Percentiles rank a stretch among this genome's conserved stretches.
phyloP scores from a whole-genome alignment of 2,797 vertebrate genomes.

The Nannoperca australis region DNA sequence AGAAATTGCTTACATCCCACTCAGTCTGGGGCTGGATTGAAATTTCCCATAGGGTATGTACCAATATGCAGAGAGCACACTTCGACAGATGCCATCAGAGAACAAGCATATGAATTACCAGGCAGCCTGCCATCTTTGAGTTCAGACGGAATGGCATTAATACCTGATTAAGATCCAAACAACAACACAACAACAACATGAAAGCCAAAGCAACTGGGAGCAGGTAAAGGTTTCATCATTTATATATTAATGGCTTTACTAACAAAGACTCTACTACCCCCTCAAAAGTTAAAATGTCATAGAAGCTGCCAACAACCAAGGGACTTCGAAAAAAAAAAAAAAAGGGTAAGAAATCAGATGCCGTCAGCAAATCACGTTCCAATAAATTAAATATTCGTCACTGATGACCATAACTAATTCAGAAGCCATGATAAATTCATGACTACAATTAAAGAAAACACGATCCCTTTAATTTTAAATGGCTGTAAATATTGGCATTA shows the following conservation, averaged over 20 bases:
- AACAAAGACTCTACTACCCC: constrained; percentile 85
- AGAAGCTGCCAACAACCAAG: constrained; percentile 82
- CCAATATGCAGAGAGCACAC: constrained; percentile 89
- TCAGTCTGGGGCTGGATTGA: constrained; percentile 87
- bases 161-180: constrained; percentile 90
- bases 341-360: constrained; percentile 71
- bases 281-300: constrained; percentile 85
- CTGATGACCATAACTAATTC: constrained; percentile 89
- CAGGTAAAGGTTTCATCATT: constrained; percentile 92
- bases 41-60: constrained; percentile 91
- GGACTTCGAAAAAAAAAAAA: constrained; percentile 67
- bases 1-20: constrained; percentile 88
- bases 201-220: constrained; percentile 89
- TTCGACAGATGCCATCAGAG: constrained; percentile 92
- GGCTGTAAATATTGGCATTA: constrained; percentile 88
- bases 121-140: constrained; percentile 90
- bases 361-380: constrained; percentile 86
- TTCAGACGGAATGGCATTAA: constrained; percentile 92
- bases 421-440: constrained; percentile 86
- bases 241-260: constrained; percentile 90
- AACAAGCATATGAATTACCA: constrained; percentile 91
- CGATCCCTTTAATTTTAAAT: constrained; percentile 86
- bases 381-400: constrained; percentile 86
- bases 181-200: constrained; percentile 92
- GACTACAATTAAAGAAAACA: constrained; percentile 89